Base-by-base conservation (phyloP, 2,888 invertebrate species). In the Cataglyphis altisquamis region DNA sequence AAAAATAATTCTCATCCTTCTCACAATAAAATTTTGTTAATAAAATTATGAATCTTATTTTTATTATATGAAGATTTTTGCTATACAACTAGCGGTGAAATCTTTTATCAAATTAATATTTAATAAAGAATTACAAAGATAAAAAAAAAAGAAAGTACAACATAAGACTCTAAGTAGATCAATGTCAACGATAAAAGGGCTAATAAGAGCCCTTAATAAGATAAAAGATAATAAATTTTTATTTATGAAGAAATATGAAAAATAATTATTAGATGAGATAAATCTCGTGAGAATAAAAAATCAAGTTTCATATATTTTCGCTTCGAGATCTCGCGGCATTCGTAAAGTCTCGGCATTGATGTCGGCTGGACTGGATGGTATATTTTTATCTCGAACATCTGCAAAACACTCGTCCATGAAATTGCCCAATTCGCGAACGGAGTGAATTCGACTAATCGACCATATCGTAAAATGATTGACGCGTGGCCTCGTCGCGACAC, bases 401-500 rank as follows among this genome's bases (percentile, higher is more conserved):
- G 32, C 41, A 15, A 48, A 21, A 74, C 48, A 48, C 10, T 64
- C 21, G 18, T 64, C 21, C 45, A 41, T 48, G 15, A 73, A 60
- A 29, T 73, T 73, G 39, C 48, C 15, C 12, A 75, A 66, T 75
- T 75, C 64, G 12, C n/a, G 52, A 52, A 52, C 36, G 25, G 25
- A 32, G 6, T 10, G 15, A 3, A 64, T 36, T 25, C 15, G n/a
- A 73, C 60, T 29, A 18, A n/a, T 9, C 57, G 55, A 48, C 21
- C 21, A 48, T 60, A 36, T 25, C 57, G 55, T 39, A 48, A 15
- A 68, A 12, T 66, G 36, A 75, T 75, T 75, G 48, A 64, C 32
- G 10, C 39, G 15, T 64, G 45, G 9, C 36, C 29, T 73, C 39
- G 18, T 10, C 73, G 39, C 12, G 18, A 73, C 39, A 15, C 32